A percentile compares a stretch with the other conserved stretches of the same genome.
These are phyloP conservation scores for Dexiosoma caninum DNA, from an alignment of 2,888 invertebrate genomes.

Conservation along the genomic window DNA sequence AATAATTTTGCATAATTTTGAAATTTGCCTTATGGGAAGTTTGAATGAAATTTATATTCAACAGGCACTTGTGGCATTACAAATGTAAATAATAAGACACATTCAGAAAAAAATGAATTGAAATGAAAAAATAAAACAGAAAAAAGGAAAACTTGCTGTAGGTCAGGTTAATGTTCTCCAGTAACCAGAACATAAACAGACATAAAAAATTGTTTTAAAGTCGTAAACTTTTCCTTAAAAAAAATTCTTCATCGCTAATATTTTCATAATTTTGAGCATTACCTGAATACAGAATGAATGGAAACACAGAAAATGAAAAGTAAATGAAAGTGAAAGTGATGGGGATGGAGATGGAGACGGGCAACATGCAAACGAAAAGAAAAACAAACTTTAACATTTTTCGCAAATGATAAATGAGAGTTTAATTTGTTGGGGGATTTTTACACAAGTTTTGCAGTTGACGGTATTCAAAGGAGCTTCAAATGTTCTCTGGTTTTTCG, in stretches of 20 bases:
- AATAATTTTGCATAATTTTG: slow-evolving; percentile 77
- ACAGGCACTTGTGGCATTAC: slow-evolving; percentile 68
- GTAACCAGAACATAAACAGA: background rate
- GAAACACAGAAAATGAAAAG: background rate
- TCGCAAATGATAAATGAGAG: slow-evolving; percentile 73
- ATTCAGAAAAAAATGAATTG: slow-evolving; percentile 2
- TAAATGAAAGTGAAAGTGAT: slow-evolving; percentile 37
- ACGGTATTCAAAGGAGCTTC: slow-evolving; percentile 33
- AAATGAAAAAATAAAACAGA: background rate
- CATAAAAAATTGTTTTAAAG: slow-evolving; percentile 37
- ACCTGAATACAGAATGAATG: slow-evolving; percentile 16
- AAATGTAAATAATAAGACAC: slow-evolving; percentile 42
- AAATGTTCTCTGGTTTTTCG: slow-evolving; percentile 61
- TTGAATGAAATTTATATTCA: slow-evolving; percentile 7
- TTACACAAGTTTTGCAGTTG: slow-evolving; percentile 38
- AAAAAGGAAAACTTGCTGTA: slow-evolving; percentile 69
- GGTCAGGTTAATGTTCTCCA: slow-evolving; percentile 68
- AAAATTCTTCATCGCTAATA: background rate
- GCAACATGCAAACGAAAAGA: background rate
- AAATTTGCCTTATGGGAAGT: slow-evolving; percentile 73
- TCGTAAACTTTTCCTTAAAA: slow-evolving; percentile 15
- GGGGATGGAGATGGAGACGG: slow-evolving; percentile 20
- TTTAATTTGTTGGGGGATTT: slow-evolving; percentile 74
- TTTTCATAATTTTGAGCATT: slow-evolving; percentile 14
- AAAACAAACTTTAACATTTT: slow-evolving; percentile 38